A percentile compares a stretch with the other conserved stretches of the same genome.
Evolutionary conservation across 2,797 vertebrate species (phyloP).

Genomic region (Limnodromus scolopaceus): DNA sequence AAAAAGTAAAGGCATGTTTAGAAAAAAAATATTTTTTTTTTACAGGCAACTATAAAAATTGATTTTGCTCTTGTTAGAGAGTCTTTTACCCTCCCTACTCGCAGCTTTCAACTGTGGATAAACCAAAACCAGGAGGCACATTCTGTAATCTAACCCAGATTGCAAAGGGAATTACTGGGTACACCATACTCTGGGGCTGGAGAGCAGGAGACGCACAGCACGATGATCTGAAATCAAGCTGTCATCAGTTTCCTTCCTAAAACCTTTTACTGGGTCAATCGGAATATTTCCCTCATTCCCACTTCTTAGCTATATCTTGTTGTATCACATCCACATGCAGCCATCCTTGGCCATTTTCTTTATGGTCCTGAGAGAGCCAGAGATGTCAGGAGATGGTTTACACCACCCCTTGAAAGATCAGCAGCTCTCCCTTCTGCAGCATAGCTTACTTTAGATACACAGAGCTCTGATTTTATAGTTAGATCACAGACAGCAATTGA

Average conservation of each 20-base stretch:
- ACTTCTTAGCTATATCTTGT: neutral
- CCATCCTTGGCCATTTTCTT: neutral
- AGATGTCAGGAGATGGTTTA: neutral
- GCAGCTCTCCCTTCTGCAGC: neutral
- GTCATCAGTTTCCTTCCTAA: constrained; percentile 30
- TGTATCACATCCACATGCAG: neutral
- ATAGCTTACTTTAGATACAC: neutral
- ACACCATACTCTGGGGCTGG: neutral
- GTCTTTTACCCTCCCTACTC: neutral
- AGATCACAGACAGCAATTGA: neutral
- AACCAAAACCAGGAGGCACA: constrained; percentile 59
- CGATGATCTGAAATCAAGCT: constrained; percentile 28
- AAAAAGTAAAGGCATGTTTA: neutral
- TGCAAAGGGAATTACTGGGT: neutral
- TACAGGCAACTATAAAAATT: constrained; percentile 38
- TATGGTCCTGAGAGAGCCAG: neutral
- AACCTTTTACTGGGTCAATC: neutral
- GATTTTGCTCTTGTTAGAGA: neutral
- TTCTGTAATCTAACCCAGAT: constrained; percentile 32
- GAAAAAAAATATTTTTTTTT: neutral
- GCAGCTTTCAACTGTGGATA: constrained; percentile 22
- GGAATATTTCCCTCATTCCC: neutral
- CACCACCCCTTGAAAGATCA: neutral
- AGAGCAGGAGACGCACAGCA: neutral
- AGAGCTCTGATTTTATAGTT: neutral